Percentiles rank a stretch among this genome's conserved stretches.
These are phyloP conservation scores for Eupeodes latifasciatus DNA, from an alignment of 2,888 invertebrate species.

Conservation along the genomic window DNA sequence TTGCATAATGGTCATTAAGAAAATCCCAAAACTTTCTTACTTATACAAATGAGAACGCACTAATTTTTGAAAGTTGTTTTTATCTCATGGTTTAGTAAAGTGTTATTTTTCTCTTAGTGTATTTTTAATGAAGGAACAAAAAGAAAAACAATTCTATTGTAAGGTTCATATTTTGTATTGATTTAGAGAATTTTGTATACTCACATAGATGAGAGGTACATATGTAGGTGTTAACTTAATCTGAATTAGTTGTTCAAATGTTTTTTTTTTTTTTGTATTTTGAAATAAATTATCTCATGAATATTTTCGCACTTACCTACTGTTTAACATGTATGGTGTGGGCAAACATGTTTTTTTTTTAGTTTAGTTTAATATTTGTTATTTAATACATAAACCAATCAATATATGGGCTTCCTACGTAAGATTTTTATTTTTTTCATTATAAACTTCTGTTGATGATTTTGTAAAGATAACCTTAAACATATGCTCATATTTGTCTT, in stretches of 20 bases:
- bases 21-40: no score
- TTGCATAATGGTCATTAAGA: no score
- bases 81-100: no score
- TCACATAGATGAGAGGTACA: neutral
- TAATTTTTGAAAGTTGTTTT: no score
- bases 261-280: neutral
- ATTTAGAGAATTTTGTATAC: constrained; percentile 4
- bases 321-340: neutral
- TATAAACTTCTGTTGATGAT: neutral
- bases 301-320: constrained; percentile 17
- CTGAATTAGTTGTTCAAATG: constrained; percentile 44
- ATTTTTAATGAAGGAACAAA: neutral
- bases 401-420: neutral
- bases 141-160: neutral
- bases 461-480: neutral
- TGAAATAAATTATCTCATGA: constrained; percentile 32
- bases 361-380: constrained; percentile 1
- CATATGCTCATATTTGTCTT: no score
- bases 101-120: neutral
- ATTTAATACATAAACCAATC: neutral
- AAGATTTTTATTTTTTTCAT: neutral
- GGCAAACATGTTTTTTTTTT: constrained; percentile 28
- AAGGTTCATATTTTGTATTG: constrained; percentile 14
- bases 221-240: constrained; percentile 63
- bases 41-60: no score